phyloP scores from a whole-genome alignment of 2,113 vertebrate genomes.

The Onychostoma macrolepis region DNA sequence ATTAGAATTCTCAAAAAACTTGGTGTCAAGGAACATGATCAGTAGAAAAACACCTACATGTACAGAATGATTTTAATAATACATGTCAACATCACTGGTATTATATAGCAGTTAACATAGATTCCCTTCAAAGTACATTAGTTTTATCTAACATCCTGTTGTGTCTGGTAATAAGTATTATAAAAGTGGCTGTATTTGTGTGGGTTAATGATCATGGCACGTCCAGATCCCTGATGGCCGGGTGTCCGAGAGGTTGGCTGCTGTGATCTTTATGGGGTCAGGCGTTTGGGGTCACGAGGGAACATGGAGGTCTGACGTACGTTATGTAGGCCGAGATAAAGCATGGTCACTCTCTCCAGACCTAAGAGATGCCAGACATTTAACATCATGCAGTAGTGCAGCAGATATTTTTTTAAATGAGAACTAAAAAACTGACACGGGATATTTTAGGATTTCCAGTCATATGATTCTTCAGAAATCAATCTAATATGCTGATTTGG shows the following conservation, averaged over 20 bases:
- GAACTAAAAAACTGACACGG: background rate
- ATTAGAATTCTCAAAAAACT: slow-evolving; percentile 22
- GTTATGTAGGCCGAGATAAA: slow-evolving; percentile 95
- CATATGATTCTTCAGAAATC: background rate
- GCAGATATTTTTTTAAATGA: background rate
- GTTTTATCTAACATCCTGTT: slow-evolving; percentile 25
- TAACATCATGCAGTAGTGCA: background rate
- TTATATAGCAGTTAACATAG: slow-evolving; percentile 22
- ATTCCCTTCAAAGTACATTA: slow-evolving; percentile 46
- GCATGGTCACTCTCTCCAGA: slow-evolving; percentile 96
- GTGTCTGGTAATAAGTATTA: slow-evolving; percentile 13
- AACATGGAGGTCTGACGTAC: slow-evolving; percentile 99
- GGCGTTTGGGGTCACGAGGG: slow-evolving; percentile 94
- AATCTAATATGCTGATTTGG: background rate
- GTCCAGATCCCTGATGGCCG: slow-evolving; percentile 2
- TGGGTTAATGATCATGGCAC: slow-evolving; percentile 57
- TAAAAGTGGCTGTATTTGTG: slow-evolving; percentile 35
- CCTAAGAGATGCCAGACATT: slow-evolving; percentile 71
- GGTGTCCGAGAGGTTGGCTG: background rate
- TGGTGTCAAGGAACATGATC: slow-evolving; percentile 31
- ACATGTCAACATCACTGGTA: background rate
- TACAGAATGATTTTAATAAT: background rate
- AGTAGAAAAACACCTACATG: slow-evolving; percentile 41
- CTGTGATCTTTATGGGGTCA: slow-evolving; percentile 84
- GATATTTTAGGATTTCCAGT: background rate